Percentiles rank a stretch among this genome's conserved stretches.
These are phyloP conservation scores for Heliconius hermathena DNA, from an alignment of 1,140 invertebrate genomes.

Conservation along the genomic window DNA sequence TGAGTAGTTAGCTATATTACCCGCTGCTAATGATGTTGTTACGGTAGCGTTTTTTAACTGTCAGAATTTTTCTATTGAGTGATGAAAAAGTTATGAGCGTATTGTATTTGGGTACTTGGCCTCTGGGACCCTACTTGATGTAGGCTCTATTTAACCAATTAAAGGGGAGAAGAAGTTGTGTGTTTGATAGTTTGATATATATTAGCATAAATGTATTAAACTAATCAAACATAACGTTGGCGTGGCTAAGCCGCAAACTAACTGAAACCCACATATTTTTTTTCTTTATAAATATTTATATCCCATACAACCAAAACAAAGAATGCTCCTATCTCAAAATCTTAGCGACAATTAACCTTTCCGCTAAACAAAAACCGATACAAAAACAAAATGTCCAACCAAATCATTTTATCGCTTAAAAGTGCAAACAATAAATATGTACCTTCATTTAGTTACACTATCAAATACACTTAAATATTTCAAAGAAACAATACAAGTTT, in stretches of 20 bases:
- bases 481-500: slow-evolving; percentile 10
- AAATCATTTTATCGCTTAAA: slow-evolving; percentile 43
- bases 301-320: background rate
- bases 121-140: background rate
- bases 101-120: slow-evolving; percentile 1
- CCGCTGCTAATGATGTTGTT: slow-evolving; percentile 65
- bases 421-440: slow-evolving; percentile 47
- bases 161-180: background rate
- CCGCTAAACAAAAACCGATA: background rate
- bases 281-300: background rate
- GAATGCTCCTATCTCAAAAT: background rate
- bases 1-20: slow-evolving; percentile 56
- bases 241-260: background rate
- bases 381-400: background rate
- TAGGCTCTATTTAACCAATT: background rate
- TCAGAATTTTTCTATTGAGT: slow-evolving; percentile 39
- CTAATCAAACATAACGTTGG: too few relatives aligned
- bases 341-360: slow-evolving; percentile 5
- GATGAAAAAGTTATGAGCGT: slow-evolving; percentile 17
- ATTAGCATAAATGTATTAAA: background rate
- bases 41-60: slow-evolving; percentile 64
- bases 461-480: slow-evolving; percentile 35
- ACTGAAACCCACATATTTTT: background rate
- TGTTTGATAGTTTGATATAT: background rate
- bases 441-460: slow-evolving; percentile 42